Base-by-base conservation (phyloP, 2,888 invertebrate species). In the Limnephilus marmoratus region DNA sequence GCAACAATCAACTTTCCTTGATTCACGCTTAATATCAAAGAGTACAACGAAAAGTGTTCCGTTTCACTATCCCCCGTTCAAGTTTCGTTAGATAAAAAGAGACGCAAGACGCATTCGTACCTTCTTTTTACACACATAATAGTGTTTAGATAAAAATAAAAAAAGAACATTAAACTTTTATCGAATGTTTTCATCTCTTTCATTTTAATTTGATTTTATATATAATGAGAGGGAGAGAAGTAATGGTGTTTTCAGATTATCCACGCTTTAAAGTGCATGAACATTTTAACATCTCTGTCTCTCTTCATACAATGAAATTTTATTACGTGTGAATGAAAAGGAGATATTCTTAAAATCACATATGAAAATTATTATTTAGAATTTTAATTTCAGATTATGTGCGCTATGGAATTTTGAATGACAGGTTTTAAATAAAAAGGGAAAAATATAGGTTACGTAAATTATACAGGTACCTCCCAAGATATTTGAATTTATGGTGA, bases 211-310 rank as follows among this genome's bases (percentile, higher is more conserved):
- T 13, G 29, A 49, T n/a, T n/a, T 86, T n/a, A 45, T 29, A 18
- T 9, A 24, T 11, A 86, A 11, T 29, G 45, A 86, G 86, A 13
- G 86, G n/a, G 86, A 86, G n/a, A 86, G 86, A 45, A 45, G 11
- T 86, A 86, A 45, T 41, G n/a, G 86, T 86, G 49, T 86, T 86
- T 85, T 86, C 29, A n/a, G 86, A 86, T 86, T 45, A 86, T 86
- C 45, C 45, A 86, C n/a, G 83, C 37, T 37, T 49, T 29, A 41
- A 86, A 86, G 29, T 45, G n/a, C 68, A 86, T 86, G 29, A 49
- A 86, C 45, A 18, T 18, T 41, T 37, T 45, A 45, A 29, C 29
- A 86, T 29, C 45, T 37, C n/a, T n/a, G 29, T 86, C 86, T 29
- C 86, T 45, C 12, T 86, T 49, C 3, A 29, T 29, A 29, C 29